Percentiles rank a stretch among this genome's conserved stretches.
Conservation (phyloP, 92 coral and sea anemone species). For the Actinostola sp. region DNA sequence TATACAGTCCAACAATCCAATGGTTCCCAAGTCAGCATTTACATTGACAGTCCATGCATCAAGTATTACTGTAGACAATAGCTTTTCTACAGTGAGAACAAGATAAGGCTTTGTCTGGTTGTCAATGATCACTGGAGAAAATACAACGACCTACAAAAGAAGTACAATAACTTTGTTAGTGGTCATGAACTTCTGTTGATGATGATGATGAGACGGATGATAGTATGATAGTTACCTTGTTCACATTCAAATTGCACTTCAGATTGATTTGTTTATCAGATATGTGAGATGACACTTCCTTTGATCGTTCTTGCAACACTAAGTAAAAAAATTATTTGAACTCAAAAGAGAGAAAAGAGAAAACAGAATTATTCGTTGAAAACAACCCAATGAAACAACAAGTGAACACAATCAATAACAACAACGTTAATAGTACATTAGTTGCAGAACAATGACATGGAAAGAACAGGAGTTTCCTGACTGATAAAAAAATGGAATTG, state of each 20-base stretch:
- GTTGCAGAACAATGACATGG: not conserved
- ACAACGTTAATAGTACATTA: not conserved
- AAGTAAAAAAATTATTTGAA: too few relatives aligned
- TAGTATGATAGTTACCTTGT: constrained; percentile 43
- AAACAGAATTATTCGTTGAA: too few relatives aligned
- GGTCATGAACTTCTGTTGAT: too few relatives aligned
- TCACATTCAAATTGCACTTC: constrained; percentile 44
- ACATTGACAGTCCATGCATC: constrained; percentile 65
- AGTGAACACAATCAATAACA: not conserved
- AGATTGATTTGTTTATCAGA: constrained; percentile 28
- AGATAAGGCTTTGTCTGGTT: constrained; percentile 67
- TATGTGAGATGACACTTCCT: constrained; percentile 1
- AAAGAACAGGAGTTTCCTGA: too few relatives aligned
- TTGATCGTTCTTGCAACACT: constrained; percentile 6
- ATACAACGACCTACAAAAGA: constrained; percentile 52
- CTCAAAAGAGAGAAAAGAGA: too few relatives aligned
- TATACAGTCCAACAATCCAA: constrained; percentile 66
- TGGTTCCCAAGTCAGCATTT: constrained; percentile 81
- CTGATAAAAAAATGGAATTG: too few relatives aligned
- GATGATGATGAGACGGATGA: too few relatives aligned
- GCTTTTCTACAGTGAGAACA: constrained; percentile 66
- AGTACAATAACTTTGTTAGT: not conserved
- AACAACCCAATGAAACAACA: not conserved
- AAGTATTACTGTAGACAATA: constrained; percentile 61
- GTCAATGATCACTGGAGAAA: constrained; percentile 64